Conservation (phyloP, 2,113 vertebrate species). For the Cygnus atratus region DNA sequence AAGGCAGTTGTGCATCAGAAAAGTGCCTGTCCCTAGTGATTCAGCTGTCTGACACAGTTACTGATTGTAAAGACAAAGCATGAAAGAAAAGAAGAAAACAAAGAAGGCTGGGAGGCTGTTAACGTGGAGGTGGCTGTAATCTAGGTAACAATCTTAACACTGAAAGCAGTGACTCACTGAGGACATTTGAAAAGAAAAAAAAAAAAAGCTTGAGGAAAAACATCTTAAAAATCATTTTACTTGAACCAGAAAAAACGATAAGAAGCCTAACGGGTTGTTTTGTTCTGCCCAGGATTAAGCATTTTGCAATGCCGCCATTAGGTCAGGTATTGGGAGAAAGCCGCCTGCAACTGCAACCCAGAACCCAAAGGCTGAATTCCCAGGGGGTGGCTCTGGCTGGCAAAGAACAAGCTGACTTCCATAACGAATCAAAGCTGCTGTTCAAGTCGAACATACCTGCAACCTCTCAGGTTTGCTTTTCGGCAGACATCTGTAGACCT, state of each 20-base stretch:
- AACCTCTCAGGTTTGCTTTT: rapidly evolving
- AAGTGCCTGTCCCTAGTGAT: background rate
- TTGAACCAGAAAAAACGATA: background rate
- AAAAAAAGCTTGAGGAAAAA: background rate
- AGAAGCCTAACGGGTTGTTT: background rate
- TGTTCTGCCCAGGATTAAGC: background rate
- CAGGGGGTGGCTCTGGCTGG: background rate
- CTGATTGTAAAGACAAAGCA: slow-evolving; percentile 26
- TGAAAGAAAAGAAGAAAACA: slow-evolving; percentile 14
- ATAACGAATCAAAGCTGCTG: background rate
- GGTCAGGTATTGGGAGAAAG: background rate
- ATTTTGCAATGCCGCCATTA: background rate
- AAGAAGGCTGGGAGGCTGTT: slow-evolving; percentile 30
- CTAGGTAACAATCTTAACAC: slow-evolving; percentile 11
- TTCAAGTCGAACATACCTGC: rapidly evolving
- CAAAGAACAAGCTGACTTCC: background rate
- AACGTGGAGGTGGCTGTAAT: slow-evolving; percentile 46
- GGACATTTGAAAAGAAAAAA: background rate
- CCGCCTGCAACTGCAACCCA: rapidly evolving
- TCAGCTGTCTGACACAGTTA: background rate
- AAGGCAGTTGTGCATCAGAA: background rate
- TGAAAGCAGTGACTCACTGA: slow-evolving; percentile 41
- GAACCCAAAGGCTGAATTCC: background rate
- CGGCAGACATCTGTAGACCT: background rate
- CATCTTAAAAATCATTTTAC: background rate